Evolutionary conservation across 2,113 vertebrate species (phyloP).

Genomic region (Hypomesus transpacificus): DNA sequence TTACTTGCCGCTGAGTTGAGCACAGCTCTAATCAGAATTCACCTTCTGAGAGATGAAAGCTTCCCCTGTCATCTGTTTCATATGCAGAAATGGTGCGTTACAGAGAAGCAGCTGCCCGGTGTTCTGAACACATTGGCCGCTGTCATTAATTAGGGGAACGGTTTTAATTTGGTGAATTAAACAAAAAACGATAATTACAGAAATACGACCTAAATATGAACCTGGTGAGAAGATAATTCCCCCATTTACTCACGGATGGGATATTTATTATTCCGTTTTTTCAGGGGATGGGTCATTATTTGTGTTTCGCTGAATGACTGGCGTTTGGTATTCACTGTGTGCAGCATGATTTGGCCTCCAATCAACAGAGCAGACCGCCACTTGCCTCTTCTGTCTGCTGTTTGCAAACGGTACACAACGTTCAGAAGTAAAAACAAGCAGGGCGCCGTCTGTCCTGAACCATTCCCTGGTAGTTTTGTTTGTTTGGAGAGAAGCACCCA

Average conservation of each 20-base stretch:
- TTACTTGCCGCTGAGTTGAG: slow-evolving; percentile 20
- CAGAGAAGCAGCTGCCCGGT: neutral
- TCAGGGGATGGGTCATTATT: neutral
- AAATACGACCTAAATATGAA: slow-evolving; percentile 18
- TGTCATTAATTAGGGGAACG: slow-evolving; percentile 33
- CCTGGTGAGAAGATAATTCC: slow-evolving; percentile 8
- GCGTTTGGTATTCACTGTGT: too few species aligned
- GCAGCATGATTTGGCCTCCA: too few species aligned
- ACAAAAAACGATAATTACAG: slow-evolving; percentile 41
- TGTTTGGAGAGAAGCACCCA: too few species aligned
- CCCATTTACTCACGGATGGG: too few species aligned
- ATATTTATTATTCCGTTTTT: too few species aligned
- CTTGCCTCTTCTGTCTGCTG: too few species aligned
- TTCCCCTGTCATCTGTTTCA: slow-evolving; percentile 24
- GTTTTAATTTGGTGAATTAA: slow-evolving; percentile 37
- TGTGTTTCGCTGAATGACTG: slow-evolving; percentile 17
- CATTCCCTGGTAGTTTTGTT: too few species aligned
- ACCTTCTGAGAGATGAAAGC: slow-evolving; percentile 21
- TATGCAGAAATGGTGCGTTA: slow-evolving; percentile 27
- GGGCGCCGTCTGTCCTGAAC: too few species aligned
- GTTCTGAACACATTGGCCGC: neutral
- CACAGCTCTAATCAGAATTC: slow-evolving; percentile 22
- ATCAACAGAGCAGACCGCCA: too few species aligned
- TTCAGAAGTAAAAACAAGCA: too few species aligned
- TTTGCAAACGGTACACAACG: too few species aligned